Evolutionary conservation across 2,888 invertebrate species (phyloP).

Genomic region (Plagiodera versicolora): DNA sequence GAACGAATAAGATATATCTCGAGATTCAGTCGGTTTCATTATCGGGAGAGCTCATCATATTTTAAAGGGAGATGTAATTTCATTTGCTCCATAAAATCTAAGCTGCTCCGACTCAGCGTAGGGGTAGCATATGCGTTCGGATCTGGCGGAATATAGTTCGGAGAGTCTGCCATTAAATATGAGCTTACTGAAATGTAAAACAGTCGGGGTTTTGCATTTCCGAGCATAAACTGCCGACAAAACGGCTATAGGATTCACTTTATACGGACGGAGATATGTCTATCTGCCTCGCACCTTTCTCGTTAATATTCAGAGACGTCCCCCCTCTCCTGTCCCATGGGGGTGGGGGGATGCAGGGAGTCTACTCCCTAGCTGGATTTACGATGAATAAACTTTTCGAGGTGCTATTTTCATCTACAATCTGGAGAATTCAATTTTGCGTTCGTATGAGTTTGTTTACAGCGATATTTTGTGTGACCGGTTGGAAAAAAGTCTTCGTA

Average conservation of each 20-base stretch:
- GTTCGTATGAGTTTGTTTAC: background rate
- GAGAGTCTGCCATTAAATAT: slow-evolving; percentile 57
- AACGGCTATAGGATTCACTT: slow-evolving; percentile 56
- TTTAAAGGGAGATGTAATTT: slow-evolving; percentile 58
- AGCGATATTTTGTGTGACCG: too few relatives aligned
- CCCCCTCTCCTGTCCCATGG: slow-evolving; percentile 32
- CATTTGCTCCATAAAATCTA: slow-evolving; percentile 59
- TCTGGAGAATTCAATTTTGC: background rate
- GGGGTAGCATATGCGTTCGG: slow-evolving; percentile 54
- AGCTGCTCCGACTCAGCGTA: slow-evolving; percentile 56
- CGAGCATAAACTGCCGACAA: slow-evolving; percentile 57
- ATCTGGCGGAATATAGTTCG: slow-evolving; percentile 53
- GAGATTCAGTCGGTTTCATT: slow-evolving; percentile 56
- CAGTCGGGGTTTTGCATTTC: slow-evolving; percentile 58
- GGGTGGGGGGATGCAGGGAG: slow-evolving; percentile 25
- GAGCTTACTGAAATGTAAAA: slow-evolving; percentile 59
- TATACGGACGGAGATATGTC: slow-evolving; percentile 51
- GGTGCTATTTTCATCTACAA: background rate
- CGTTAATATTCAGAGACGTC: slow-evolving; percentile 48
- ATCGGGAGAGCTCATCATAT: slow-evolving; percentile 58
- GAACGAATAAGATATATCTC: slow-evolving; percentile 25
- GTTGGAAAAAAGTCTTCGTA: too few relatives aligned
- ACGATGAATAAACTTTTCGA: slow-evolving; percentile 19
- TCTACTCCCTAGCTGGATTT: slow-evolving; percentile 16
- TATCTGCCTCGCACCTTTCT: slow-evolving; percentile 44